Conservation (phyloP, 2,888 invertebrate genomes). For the Agrochola litura region DNA sequence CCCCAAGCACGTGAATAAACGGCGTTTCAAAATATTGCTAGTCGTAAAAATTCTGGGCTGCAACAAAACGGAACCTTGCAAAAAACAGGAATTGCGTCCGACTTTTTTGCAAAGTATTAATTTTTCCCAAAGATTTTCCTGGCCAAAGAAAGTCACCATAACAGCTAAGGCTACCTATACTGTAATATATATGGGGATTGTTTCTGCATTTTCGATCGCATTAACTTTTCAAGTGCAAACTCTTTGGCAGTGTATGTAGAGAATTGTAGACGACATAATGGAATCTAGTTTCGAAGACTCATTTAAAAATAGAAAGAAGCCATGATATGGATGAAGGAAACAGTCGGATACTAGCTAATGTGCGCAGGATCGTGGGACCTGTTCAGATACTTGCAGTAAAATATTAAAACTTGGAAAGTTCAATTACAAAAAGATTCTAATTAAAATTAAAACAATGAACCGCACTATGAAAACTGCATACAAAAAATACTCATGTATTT, state of each 20-base stretch:
- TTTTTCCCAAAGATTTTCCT: background rate
- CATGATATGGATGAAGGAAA: constrained; percentile 22
- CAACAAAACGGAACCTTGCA: constrained; percentile 58
- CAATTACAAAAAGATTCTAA: background rate
- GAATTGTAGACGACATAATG: constrained; percentile 10
- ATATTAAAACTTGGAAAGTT: background rate
- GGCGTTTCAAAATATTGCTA: constrained; percentile 73
- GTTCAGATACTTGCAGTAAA: constrained; percentile 3
- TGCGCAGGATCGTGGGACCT: constrained; percentile 2
- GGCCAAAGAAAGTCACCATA: background rate
- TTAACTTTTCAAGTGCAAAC: constrained; percentile 8
- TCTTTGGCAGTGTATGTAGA: background rate
- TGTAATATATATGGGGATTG: background rate
- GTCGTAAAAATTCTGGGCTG: constrained; percentile 70
- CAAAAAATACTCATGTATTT: background rate
- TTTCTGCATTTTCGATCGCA: background rate
- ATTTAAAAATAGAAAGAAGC: constrained; percentile 46
- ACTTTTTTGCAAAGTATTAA: constrained; percentile 9
- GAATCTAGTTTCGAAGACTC: constrained; percentile 38
- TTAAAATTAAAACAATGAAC: background rate
- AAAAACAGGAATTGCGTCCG: constrained; percentile 38
- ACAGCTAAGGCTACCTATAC: background rate
- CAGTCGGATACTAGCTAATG: constrained; percentile 20
- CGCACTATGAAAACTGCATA: background rate
- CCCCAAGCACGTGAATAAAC: constrained; percentile 64